phyloP scores from a whole-genome alignment of 2,113 vertebrate species.

The Phalacrocorax brasilianus region DNA sequence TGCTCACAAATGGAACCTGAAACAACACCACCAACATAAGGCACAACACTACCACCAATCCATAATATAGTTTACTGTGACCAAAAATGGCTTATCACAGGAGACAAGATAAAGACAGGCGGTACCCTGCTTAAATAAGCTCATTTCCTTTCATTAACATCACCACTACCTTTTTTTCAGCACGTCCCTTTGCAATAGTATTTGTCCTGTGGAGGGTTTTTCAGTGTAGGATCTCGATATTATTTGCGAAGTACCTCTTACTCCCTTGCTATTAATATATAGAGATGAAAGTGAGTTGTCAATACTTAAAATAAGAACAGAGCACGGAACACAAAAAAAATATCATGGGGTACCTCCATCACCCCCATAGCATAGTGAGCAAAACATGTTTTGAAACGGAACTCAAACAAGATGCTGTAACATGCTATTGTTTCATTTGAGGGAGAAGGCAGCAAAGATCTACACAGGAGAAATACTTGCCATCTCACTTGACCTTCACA shows the following conservation, averaged over 20 bases:
- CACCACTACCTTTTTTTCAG: not conserved
- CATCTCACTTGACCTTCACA: not conserved
- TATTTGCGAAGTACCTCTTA: not conserved
- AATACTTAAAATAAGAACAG: not conserved
- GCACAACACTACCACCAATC: not conserved
- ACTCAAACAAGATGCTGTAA: not conserved
- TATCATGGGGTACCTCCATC: not conserved
- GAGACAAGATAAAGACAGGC: not conserved
- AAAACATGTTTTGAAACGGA: not conserved
- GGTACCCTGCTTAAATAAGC: not conserved
- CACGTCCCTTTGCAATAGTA: not conserved
- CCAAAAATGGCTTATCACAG: not conserved
- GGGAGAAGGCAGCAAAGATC: not conserved
- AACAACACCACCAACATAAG: conserved; percentile 8
- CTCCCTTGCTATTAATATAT: not conserved
- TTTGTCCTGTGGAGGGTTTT: not conserved
- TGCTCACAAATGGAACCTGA: conserved; percentile 78
- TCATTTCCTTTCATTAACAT: not conserved
- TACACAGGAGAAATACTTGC: not conserved
- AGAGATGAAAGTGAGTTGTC: not conserved
- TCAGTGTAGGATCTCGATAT: not conserved
- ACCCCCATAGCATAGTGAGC: not conserved
- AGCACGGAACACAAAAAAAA: not conserved
- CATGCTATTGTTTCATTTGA: not conserved
- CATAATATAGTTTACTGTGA: not conserved